Conservation (phyloP, 2,888 invertebrate species). For the Meiosimyza decipiens region DNA sequence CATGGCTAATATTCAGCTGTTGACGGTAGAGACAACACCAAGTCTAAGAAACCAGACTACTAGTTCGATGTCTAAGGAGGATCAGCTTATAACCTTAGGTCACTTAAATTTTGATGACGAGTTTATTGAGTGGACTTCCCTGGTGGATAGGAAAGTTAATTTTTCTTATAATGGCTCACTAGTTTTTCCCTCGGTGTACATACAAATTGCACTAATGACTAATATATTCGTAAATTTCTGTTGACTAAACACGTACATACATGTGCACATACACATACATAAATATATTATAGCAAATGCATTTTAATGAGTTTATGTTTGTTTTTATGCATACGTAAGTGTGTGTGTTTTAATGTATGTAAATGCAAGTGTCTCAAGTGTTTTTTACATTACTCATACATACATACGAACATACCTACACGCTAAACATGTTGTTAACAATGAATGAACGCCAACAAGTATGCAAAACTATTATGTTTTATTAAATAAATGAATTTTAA, state of each 20-base stretch:
- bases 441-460: slow-evolving; percentile 40
- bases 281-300: slow-evolving; percentile 36
- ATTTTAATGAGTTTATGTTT: slow-evolving; percentile 43
- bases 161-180: too few species aligned
- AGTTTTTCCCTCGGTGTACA: too few species aligned
- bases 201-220: too few species aligned
- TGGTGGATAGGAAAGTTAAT: too few species aligned
- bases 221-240: too few species aligned
- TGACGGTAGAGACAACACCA: too few species aligned
- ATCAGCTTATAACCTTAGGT: too few species aligned
- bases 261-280: slow-evolving; percentile 28
- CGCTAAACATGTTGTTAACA: slow-evolving; percentile 28
- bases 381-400: slow-evolving; percentile 7
- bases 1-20: too few species aligned
- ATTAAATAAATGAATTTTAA: slow-evolving; percentile 7
- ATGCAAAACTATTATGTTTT: slow-evolving; percentile 20
- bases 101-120: too few species aligned
- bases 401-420: neutral
- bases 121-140: too few species aligned
- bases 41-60: too few species aligned
- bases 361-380: slow-evolving; percentile 27
- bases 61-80: too few species aligned
- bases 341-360: slow-evolving; percentile 27
- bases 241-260: slow-evolving; percentile 36
- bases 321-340: slow-evolving; percentile 31